phyloP scores from a whole-genome alignment of 2,888 invertebrate species.

The Protodeltote pygarga region DNA sequence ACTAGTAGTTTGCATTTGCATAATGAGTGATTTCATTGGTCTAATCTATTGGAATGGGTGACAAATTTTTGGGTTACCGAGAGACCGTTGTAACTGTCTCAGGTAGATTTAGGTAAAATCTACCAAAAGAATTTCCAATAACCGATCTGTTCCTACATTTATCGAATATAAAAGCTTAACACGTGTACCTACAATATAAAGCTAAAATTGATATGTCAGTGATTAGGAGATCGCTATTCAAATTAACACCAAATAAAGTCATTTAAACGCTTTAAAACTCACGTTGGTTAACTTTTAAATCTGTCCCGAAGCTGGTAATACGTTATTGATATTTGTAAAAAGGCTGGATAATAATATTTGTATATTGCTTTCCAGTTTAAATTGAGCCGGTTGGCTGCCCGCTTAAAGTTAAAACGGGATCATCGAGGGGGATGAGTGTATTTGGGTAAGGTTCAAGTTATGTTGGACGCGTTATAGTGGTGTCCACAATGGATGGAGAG shows the following conservation, averaged over 20 bases:
- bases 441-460: slow-evolving; percentile 51
- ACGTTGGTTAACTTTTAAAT: slow-evolving; percentile 82
- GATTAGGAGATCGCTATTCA: slow-evolving; percentile 36
- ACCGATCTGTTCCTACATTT: no score
- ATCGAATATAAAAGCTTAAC: no score
- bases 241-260: slow-evolving; percentile 64
- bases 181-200: no score
- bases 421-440: slow-evolving; percentile 48
- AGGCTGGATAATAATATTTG: slow-evolving; percentile 86
- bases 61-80: no score
- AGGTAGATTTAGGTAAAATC: no score
- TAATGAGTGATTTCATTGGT: no score
- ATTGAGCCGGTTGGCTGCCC: slow-evolving; percentile 59
- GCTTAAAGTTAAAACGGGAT: slow-evolving; percentile 26
- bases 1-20: no score
- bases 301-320: slow-evolving; percentile 81
- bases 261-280: slow-evolving; percentile 60
- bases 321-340: slow-evolving; percentile 86
- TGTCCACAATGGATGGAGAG: slow-evolving; percentile 82
- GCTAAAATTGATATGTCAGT: not conserved
- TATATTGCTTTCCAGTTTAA: slow-evolving; percentile 68
- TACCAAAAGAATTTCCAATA: no score
- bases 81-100: no score
- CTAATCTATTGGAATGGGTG: no score
- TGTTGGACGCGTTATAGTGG: slow-evolving; percentile 67